Base-by-base conservation (phyloP, 2,888 invertebrate species). In the Andrena fulva region DNA sequence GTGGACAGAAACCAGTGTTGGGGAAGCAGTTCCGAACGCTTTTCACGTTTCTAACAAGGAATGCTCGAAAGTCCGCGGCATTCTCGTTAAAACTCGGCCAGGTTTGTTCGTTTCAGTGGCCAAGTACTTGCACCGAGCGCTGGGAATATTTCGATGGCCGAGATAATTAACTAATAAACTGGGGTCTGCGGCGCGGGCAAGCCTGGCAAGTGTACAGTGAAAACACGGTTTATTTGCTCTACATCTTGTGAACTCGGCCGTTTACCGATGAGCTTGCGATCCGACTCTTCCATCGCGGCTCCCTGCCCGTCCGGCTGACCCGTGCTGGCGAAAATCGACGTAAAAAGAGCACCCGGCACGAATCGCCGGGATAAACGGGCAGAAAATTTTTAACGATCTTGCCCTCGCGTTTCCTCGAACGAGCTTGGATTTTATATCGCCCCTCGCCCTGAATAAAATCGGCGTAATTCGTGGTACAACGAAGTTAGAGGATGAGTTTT, bases 161-260 rank as follows among this genome's bases (percentile, higher is more conserved):
- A 64, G 80, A 82, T 87, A 87, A 88, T 86, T 86, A 87, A 85
- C 86, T 82, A 76, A 85, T 85, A 80, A 85, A 85, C 66, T 66
- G 69, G 54, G 56, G 48, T 33, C 59, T 50, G 42, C 62, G 33
- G 10, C 42, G 35, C 33, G 27, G 68, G 35, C 52, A 24, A 67
- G 76, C 8, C 71, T 64, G 74, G 54, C 71, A 63, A 80, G 76
- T 77, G 33, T 52, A 56, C 78, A 27, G 20, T 35, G 84, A 76
- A 85, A 87, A 86, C 63, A 69, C 33, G 72, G 70, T 77, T 80
- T 83, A 81, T 87, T 87, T 80, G 77, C 76, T 42, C 31, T 42
- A n/a, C 27, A 50, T 64, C 52, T 73, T 81, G 76, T 50, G 71
- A 31, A 74, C 59, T 42, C 29, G 64, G 52, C 35, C 72, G 76